phyloP scores from a whole-genome alignment of 2,888 invertebrate species.

The Eretmocerus hayati region DNA sequence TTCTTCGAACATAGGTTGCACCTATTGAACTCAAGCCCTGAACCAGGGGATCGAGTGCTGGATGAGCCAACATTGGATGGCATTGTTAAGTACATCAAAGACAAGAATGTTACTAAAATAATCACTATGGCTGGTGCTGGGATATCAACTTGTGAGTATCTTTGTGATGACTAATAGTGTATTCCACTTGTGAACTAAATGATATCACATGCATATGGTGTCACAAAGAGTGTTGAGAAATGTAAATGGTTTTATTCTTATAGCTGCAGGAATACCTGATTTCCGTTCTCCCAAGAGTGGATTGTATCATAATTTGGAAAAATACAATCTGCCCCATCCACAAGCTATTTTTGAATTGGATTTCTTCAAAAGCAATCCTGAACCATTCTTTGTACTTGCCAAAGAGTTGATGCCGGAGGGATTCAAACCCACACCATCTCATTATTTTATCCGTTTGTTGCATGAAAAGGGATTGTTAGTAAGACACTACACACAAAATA shows the following conservation, averaged over 20 bases:
- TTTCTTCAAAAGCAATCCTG: constrained; percentile 80
- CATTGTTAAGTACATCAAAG: constrained; percentile 70
- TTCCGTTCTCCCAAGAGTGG: constrained; percentile 91
- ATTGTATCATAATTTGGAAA: constrained; percentile 82
- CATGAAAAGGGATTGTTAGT: constrained; percentile 72
- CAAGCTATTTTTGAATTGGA: constrained; percentile 87
- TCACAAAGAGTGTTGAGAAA: constrained; percentile 1
- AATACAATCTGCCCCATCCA: constrained; percentile 86
- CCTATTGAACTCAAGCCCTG: constrained; percentile 49
- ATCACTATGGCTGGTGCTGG: constrained; percentile 95
- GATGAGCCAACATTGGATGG: constrained; percentile 69
- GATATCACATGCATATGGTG: neutral
- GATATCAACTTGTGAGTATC: constrained; percentile 90
- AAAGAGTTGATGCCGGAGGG: constrained; percentile 83
- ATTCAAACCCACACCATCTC: constrained; percentile 82
- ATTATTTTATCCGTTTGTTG: constrained; percentile 83
- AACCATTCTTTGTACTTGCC: constrained; percentile 87
- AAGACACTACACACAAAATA: constrained; percentile 83
- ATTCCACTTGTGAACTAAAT: neutral
- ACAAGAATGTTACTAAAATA: constrained; percentile 71
- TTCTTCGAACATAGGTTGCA: constrained; percentile 62
- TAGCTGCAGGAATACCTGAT: constrained; percentile 93
- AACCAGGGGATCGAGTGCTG: constrained; percentile 51
- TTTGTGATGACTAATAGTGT: no score
- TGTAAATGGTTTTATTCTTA: no score